Percentiles rank a stretch among this genome's conserved stretches.
phyloP scores from a whole-genome alignment of 2,113 vertebrate genomes.

The Lepus timidus region DNA sequence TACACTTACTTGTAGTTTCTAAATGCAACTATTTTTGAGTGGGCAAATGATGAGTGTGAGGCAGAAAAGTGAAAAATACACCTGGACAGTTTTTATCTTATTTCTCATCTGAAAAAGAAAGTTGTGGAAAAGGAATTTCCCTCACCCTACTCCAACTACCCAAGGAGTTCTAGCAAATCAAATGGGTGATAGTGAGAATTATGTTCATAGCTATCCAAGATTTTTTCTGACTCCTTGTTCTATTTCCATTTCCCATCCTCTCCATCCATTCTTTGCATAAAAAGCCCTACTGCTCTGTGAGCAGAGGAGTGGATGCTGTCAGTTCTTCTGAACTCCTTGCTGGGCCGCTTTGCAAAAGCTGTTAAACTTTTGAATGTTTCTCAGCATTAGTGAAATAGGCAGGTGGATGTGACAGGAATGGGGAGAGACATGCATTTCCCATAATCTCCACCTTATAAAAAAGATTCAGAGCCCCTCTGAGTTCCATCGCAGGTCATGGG shows the following conservation, averaged over 20 bases:
- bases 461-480: neutral
- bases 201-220: neutral
- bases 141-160: neutral
- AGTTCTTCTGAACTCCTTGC: neutral
- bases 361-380: neutral
- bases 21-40: neutral
- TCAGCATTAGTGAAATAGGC: conserved; percentile 23
- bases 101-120: neutral
- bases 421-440: neutral
- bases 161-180: conserved; percentile 23
- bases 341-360: neutral
- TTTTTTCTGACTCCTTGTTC: neutral
- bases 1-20: conserved; percentile 33
- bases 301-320: neutral
- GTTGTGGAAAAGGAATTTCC: neutral
- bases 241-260: neutral
- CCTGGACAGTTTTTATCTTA: neutral
- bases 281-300: neutral
- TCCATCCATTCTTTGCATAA: neutral
- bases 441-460: conserved; percentile 20
- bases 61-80: neutral
- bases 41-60: neutral
- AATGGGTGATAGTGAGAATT: neutral
- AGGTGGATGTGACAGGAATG: neutral
- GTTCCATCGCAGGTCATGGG: neutral